phyloP scores from a whole-genome alignment of 2,797 vertebrate species.

The Tamandua tetradactyla region DNA sequence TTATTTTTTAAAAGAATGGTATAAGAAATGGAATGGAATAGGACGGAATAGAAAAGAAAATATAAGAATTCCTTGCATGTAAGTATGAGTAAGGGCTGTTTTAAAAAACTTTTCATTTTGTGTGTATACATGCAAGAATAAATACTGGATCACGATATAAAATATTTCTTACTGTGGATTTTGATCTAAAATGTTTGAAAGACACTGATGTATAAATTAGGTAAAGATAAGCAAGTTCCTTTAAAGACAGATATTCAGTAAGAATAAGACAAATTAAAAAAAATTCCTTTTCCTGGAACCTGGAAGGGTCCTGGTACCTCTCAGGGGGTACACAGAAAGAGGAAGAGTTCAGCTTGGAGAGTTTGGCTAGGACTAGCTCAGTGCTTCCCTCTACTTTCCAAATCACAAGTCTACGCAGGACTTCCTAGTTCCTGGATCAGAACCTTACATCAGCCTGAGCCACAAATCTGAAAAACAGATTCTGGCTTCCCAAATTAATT shows the following conservation, averaged over 20 bases:
- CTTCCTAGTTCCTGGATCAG: neutral
- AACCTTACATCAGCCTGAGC: neutral
- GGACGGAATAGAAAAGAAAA: neutral
- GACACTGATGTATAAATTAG: neutral
- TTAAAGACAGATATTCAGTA: neutral
- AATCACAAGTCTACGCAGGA: neutral
- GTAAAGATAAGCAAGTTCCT: neutral
- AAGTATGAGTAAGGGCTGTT: neutral
- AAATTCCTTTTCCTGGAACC: neutral
- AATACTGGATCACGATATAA: neutral
- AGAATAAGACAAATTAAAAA: neutral
- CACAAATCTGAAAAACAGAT: neutral
- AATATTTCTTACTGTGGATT: neutral
- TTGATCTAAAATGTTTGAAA: neutral
- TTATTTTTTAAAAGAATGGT: neutral
- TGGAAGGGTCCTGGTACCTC: neutral
- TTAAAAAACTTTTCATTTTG: neutral
- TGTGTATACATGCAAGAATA: neutral
- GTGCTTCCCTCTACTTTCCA: neutral
- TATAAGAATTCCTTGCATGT: neutral
- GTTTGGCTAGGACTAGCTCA: neutral
- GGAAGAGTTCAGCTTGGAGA: rapidly evolving
- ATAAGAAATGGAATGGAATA: neutral
- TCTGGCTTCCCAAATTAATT: neutral
- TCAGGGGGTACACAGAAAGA: neutral